Base-by-base conservation (phyloP, 30 jellyfish, hydroid and myxozoan genomes). In the Morbakka virulenta region DNA sequence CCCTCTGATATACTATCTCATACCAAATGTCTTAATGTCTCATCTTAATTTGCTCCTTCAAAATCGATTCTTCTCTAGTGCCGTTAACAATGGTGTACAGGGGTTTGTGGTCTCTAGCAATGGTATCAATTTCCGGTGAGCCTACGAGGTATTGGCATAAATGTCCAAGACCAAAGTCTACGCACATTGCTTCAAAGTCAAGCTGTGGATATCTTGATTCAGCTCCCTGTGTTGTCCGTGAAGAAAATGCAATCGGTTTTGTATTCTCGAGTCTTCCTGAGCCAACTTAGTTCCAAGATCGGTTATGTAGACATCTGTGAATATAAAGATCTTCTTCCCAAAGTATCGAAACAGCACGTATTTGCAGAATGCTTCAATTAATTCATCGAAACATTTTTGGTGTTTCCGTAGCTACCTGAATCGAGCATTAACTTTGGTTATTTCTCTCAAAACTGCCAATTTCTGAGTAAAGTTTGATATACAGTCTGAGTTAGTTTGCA, bases 141-240 rank as follows among this genome's bases (percentile, higher is more conserved):
- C n/a, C n/a, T n/a, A n/a, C n/a, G n/a, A n/a, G n/a, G n/a, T n/a
- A n/a, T n/a, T n/a, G n/a, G n/a, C n/a, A n/a, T n/a, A n/a, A 0
- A 13, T n/a, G 0, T 48, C 62, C 0, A 48, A 61, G 27, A 13
- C 20, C 72, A 61, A 61, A 61, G 72, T 61, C 72, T 12, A 61
- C 29, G 27, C 32, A 69, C 14, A 66, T 66, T 12, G 78, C 71
- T 30, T 66, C 73, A 6, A 24, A 13, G 72, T 66, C 71, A 24
- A n/a, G n/a, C n/a, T n/a, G n/a, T n/a, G n/a, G 72, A 12, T 61
- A 21, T 29, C 69, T 66, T 24, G n/a, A n/a, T 66, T 66, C 69
- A 6, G 77, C 72, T 12, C 20, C 32, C 21, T 24, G 14, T 17
- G 78, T 24, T 11, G 14, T 24, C 70, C 78, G 14, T 24, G 78